Percentiles rank a stretch among this genome's conserved stretches.
Evolutionary conservation across 2,113 vertebrate species (phyloP).

Genomic region (Fregetta grallaria): DNA sequence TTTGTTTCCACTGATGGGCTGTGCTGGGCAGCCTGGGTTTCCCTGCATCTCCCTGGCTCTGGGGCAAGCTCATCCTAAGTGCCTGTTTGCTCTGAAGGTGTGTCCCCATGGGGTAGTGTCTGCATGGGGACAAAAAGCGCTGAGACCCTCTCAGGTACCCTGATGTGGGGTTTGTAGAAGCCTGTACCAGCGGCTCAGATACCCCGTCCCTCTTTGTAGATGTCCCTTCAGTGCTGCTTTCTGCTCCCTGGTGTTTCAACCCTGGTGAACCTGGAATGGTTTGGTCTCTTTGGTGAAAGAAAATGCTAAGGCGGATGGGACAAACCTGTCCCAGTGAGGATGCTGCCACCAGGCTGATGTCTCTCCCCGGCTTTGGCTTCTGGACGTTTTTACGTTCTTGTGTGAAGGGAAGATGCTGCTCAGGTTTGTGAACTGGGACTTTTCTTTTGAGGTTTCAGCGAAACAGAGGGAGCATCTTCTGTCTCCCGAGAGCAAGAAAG

Average conservation of each 20-base stretch:
- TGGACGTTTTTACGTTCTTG: background rate
- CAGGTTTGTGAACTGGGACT: background rate
- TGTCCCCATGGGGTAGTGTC: rapidly evolving
- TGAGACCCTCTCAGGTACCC: rapidly evolving
- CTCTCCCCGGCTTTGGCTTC: background rate
- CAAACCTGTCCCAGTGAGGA: background rate
- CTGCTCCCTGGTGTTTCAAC: background rate
- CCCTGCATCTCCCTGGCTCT: background rate
- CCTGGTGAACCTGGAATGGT: background rate
- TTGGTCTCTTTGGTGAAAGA: background rate
- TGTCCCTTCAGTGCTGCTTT: background rate
- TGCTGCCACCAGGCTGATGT: background rate
- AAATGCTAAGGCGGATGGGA: background rate
- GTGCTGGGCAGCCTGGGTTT: background rate
- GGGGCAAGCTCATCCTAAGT: background rate
- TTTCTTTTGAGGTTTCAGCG: background rate
- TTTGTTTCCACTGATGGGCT: background rate
- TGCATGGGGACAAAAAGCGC: rapidly evolving
- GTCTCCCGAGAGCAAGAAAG: background rate
- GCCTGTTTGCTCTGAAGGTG: background rate
- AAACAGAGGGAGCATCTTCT: background rate
- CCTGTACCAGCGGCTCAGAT: background rate
- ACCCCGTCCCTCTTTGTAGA: background rate
- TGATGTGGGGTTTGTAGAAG: background rate
- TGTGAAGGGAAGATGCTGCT: background rate